A percentile compares a stretch with the other conserved stretches of the same genome.
Evolutionary conservation across 2,113 vertebrate genomes (phyloP).

Genomic region (Nerophis lumbriciformis): DNA sequence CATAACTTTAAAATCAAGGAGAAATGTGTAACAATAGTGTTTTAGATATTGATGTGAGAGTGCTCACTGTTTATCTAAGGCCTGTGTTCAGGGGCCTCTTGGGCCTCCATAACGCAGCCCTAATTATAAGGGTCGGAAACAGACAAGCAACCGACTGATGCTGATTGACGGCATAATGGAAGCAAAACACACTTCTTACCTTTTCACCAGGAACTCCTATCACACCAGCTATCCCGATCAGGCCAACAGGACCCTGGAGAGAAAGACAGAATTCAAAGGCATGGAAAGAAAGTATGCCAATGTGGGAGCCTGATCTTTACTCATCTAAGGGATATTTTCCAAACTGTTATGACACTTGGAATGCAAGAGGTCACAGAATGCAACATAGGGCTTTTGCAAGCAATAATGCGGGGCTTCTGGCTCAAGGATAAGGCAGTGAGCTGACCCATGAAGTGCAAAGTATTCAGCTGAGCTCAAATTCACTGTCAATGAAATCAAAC

Average conservation of each 20-base stretch:
- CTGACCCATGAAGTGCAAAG: slow-evolving; percentile 10
- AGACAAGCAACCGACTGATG: slow-evolving; percentile 41
- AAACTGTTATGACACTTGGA: slow-evolving; percentile 42
- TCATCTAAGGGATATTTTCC: slow-evolving; percentile 16
- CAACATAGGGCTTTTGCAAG: slow-evolving; percentile 3
- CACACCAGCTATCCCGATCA: slow-evolving; percentile 80
- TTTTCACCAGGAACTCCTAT: slow-evolving; percentile 88
- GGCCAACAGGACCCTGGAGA: slow-evolving; percentile 79
- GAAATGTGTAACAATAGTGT: slow-evolving; percentile 16
- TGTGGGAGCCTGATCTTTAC: slow-evolving; percentile 7
- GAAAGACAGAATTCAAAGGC: slow-evolving; percentile 5
- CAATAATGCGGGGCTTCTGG: neutral
- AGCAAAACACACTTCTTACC: slow-evolving; percentile 69
- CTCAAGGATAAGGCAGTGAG: slow-evolving; percentile 9
- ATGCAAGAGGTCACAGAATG: slow-evolving; percentile 30
- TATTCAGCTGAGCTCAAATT: neutral
- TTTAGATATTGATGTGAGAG: slow-evolving; percentile 32
- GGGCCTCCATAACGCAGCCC: slow-evolving; percentile 30
- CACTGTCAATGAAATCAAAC: too few species aligned
- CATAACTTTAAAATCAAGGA: neutral
- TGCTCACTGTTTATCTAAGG: slow-evolving; percentile 43
- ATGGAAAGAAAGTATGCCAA: slow-evolving; percentile 18
- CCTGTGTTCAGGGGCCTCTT: slow-evolving; percentile 21
- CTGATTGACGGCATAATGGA: slow-evolving; percentile 59
- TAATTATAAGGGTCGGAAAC: slow-evolving; percentile 56